Evolutionary conservation across 2,797 vertebrate species (phyloP).

Genomic region (Vipera ursinii): DNA sequence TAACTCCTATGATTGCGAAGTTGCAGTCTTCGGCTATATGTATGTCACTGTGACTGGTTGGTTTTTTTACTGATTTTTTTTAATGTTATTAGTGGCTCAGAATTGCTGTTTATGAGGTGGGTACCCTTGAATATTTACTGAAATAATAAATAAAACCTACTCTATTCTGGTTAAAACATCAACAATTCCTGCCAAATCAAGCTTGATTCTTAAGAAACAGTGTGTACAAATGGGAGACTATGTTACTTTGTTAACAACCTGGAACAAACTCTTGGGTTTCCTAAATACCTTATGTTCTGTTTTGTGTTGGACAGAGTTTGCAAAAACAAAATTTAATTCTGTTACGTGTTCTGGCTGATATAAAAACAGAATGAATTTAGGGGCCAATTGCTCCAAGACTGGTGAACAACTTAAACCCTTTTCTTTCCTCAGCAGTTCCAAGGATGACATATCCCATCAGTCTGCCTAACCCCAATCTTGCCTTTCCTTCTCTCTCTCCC

Average conservation of each 20-base stretch:
- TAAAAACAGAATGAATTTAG: background rate
- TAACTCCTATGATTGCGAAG: background rate
- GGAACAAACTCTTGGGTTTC: background rate
- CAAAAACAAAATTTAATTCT: background rate
- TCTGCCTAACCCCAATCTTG: background rate
- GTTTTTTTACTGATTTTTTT: background rate
- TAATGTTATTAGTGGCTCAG: background rate
- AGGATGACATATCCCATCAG: background rate
- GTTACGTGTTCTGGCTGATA: background rate
- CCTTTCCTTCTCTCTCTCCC: background rate
- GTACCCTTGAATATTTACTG: background rate
- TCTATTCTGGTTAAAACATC: background rate
- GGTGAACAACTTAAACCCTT: background rate
- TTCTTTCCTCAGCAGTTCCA: background rate
- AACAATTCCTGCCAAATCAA: background rate
- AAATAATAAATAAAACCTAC: background rate
- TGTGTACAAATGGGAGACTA: background rate
- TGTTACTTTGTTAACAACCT: background rate
- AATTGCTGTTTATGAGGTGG: background rate
- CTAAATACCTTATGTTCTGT: background rate
- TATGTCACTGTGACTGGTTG: background rate
- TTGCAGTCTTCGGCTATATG: background rate
- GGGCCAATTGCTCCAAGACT: background rate
- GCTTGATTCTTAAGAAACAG: background rate
- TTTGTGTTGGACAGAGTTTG: background rate